Base-by-base conservation (phyloP, 2,113 vertebrate genomes). In the Camelus dromedarius region DNA sequence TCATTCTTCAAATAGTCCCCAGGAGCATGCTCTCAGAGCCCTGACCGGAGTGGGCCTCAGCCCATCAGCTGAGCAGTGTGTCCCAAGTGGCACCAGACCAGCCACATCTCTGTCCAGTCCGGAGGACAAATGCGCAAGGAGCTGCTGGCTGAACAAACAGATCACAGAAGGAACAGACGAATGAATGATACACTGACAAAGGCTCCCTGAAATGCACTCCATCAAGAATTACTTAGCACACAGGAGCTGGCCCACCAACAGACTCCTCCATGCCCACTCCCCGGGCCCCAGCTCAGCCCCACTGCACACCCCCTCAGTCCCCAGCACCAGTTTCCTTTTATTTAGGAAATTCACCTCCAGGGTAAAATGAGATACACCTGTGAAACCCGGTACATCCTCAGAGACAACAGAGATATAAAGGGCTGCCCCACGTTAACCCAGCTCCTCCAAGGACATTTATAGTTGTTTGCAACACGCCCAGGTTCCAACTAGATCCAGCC, bases 401-500 rank as follows among this genome's bases (percentile, higher is more conserved):
- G 50, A 79, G 75, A 69, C 60, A 48, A 48, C 0, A 12, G 56
- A 16, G 11, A 52, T 12, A 12, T 9, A 46, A 16, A 91, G 73
- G 14, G 11, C 38, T 72, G 12, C 20, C 15, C 76, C 84, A 30
- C 1, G 48, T 76, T 18, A 84, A 75, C 32, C 77, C 89, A 60
- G 0, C 14, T 73, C 80, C 77, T 75, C 70, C 84, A 93, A 96
- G 83, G 95, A 76, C 89, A 28, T 60, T 50, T 52, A 60, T 7
- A 30, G 79, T 30, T 35, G 35, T 46, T 42, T 83, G 75, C 64
- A 72, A 48, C 7, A 30, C 0, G 3, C 86, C 92, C 16, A 0
- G 46, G 16, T 64, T 95, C 96, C 50, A 87, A 86, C 76, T 66
- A 91, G 82, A 91, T 52, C 85, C 82, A 88, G 67, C 77, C 93